phyloP scores from a whole-genome alignment of 1,140 invertebrate genomes.

The Pteromalus puparum region DNA sequence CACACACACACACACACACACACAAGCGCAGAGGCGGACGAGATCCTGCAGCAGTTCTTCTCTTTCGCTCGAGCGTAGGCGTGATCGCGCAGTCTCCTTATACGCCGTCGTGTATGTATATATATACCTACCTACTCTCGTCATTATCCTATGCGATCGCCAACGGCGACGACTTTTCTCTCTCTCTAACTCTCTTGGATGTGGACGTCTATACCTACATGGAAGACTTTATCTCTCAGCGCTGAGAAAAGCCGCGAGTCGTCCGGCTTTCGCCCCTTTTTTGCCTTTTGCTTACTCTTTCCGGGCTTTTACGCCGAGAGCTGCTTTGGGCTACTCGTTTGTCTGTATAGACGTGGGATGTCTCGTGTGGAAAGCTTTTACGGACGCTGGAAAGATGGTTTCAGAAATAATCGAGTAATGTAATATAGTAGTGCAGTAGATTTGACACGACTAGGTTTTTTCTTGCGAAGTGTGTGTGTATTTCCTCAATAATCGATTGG shows the following conservation, averaged over 20 bases:
- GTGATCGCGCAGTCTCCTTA: neutral
- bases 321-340: neutral
- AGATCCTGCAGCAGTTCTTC: conserved; percentile 1
- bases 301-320: neutral
- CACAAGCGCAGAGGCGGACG: neutral
- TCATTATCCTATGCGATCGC: neutral
- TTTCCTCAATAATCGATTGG: too few species aligned
- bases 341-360: neutral
- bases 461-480: too few species aligned
- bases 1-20: too few species aligned
- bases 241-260: too few species aligned
- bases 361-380: too few species aligned
- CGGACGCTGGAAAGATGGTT: too few species aligned
- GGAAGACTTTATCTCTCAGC: too few species aligned
- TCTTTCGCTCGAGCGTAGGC: neutral
- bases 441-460: too few species aligned
- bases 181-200: neutral
- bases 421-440: too few species aligned
- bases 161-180: neutral
- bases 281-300: neutral
- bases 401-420: too few species aligned
- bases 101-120: neutral
- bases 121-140: neutral
- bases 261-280: neutral
- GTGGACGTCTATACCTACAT: too few species aligned